A percentile compares a stretch with the other conserved stretches of the same genome.
These are phyloP conservation scores for Recurvirostra avosetta DNA, from an alignment of 2,113 vertebrate genomes.

Conservation along the genomic window DNA sequence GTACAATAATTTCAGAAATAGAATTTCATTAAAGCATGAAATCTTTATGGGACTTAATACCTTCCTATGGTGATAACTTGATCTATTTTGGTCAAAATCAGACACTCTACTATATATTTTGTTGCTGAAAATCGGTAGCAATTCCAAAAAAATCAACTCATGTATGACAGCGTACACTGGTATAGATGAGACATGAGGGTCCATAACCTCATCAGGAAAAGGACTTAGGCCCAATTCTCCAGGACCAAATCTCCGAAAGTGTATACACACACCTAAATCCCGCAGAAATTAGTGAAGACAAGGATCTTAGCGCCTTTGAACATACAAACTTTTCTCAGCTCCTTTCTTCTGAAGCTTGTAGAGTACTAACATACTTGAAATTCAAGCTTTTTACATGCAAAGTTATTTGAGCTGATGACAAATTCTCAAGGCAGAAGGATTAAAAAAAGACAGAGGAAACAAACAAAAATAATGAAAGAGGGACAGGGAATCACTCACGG, in stretches of 20 bases:
- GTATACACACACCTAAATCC: background rate
- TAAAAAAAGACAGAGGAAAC: background rate
- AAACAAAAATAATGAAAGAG: background rate
- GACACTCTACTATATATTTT: background rate
- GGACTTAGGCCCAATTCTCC: background rate
- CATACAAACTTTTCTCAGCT: background rate
- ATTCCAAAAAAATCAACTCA: background rate
- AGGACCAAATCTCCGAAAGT: background rate
- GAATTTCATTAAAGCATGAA: background rate
- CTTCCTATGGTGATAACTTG: background rate
- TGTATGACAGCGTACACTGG: background rate
- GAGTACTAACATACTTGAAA: background rate
- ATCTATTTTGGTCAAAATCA: background rate
- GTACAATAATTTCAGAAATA: background rate
- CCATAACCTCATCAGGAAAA: background rate
- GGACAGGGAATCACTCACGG: slow-evolving; percentile 79
- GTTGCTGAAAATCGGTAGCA: background rate
- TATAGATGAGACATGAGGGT: background rate
- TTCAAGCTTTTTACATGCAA: background rate
- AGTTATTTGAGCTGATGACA: background rate
- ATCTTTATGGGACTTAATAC: background rate
- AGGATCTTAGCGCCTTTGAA: background rate
- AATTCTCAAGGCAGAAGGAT: background rate
- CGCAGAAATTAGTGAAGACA: background rate
- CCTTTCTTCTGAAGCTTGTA: background rate